Percentiles rank a stretch among this genome's conserved stretches.
Conservation (phyloP, 2,113 vertebrate species). For the Suricata suricatta region DNA sequence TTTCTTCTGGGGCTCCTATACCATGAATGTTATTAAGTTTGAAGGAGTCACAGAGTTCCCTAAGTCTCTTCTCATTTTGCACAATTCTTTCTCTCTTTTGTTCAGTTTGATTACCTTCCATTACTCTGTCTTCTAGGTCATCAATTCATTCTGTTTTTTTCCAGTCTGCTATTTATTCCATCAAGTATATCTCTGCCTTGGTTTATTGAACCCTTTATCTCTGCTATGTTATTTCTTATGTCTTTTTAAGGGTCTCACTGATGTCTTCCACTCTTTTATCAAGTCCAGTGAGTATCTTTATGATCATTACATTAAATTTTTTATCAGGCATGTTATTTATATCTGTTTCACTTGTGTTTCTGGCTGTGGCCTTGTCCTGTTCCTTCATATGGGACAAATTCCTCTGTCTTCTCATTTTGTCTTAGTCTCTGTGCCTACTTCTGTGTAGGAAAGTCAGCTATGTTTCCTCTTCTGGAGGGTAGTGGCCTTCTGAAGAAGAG, state of each 20-base stretch:
- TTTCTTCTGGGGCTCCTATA: neutral
- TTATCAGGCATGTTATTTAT: neutral
- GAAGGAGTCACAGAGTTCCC: neutral
- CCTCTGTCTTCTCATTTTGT: neutral
- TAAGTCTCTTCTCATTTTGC: neutral
- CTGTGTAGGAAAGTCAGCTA: neutral
- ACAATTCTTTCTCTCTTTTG: neutral
- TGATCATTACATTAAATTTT: neutral
- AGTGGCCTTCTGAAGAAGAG: neutral
- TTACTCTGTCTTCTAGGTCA: neutral
- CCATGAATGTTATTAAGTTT: neutral
- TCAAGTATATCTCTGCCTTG: neutral
- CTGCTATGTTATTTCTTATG: neutral
- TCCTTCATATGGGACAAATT: neutral
- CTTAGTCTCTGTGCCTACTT: neutral
- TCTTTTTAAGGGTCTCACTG: neutral
- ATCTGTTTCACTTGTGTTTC: neutral
- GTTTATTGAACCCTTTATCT: neutral
- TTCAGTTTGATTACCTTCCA: neutral
- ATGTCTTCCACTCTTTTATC: neutral
- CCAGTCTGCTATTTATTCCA: neutral
- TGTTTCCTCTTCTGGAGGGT: neutral
- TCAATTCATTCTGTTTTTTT: neutral
- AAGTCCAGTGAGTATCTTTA: neutral
- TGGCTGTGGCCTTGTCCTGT: neutral